A percentile compares a stretch with the other conserved stretches of the same genome.
phyloP scores from a whole-genome alignment of 2,113 vertebrate genomes.

The Myotis lucifugus region DNA sequence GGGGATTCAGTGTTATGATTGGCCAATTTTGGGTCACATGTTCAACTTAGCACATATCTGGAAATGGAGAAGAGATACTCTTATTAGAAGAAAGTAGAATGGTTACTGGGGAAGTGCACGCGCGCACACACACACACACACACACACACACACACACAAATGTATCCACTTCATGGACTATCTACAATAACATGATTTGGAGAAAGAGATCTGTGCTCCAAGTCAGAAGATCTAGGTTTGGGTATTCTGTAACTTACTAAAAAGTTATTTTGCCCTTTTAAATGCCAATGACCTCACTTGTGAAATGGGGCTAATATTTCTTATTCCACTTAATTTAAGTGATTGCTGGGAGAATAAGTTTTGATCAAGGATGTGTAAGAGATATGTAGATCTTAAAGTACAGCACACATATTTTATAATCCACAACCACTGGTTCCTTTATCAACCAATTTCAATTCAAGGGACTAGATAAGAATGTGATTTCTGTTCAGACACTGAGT shows the following conservation, averaged over 20 bases:
- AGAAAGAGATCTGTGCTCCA: not conserved
- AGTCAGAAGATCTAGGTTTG: not conserved
- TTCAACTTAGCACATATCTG: not conserved
- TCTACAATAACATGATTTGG: not conserved
- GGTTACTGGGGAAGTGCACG: not conserved
- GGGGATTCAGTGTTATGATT: not conserved
- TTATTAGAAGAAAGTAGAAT: not conserved
- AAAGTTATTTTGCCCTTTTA: not conserved
- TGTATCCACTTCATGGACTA: not conserved
- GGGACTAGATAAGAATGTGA: slow-evolving; percentile 8
- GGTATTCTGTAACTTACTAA: not conserved
- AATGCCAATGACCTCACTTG: not conserved
- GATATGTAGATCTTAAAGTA: not conserved
- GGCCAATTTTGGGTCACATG: not conserved
- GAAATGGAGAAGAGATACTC: not conserved
- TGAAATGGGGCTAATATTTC: not conserved
- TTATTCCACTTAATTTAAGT: not conserved
- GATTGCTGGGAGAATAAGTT: not conserved
- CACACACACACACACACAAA: not conserved
- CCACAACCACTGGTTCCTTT: not conserved
- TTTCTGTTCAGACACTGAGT: slow-evolving; percentile 5
- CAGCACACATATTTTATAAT: slow-evolving; percentile 41
- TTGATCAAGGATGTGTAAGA: slow-evolving; percentile 34
- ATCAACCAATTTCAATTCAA: slow-evolving; percentile 12
- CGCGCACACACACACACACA: too few species aligned